These are phyloP conservation scores for Brachyalestes nurse DNA, from an alignment of 2,797 vertebrate genomes.

Conservation along the genomic window DNA sequence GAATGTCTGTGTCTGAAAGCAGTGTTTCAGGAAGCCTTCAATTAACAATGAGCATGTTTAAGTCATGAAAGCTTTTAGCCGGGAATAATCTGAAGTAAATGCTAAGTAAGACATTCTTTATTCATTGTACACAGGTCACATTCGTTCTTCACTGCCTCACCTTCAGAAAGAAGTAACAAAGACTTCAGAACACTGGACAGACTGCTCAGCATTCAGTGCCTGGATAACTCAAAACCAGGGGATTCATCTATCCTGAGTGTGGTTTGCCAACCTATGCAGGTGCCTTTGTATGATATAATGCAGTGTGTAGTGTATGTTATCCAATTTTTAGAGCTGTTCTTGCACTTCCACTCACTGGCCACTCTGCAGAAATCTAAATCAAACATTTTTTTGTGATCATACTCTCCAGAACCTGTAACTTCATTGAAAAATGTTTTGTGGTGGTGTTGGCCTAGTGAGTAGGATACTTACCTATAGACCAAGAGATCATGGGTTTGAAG, in stretches of 20 bases:
- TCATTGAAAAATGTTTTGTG: no score
- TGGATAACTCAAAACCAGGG: slow-evolving; percentile 83
- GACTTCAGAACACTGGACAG: slow-evolving; percentile 67
- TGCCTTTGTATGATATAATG: slow-evolving; percentile 56
- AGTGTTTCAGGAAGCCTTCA: background rate
- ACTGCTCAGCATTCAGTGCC: slow-evolving; percentile 63
- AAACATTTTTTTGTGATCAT: no score
- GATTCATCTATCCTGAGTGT: slow-evolving; percentile 82
- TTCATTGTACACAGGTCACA: slow-evolving; percentile 81
- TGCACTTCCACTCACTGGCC: no score
- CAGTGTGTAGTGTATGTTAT: background rate
- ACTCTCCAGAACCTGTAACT: no score
- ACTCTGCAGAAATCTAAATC: no score
- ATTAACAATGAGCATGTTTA: slow-evolving; percentile 4
- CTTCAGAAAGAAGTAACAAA: slow-evolving; percentile 66
- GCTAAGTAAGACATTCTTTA: background rate
- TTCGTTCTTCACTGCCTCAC: slow-evolving; percentile 85
- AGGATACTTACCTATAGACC: no score
- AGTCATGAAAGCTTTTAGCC: background rate
- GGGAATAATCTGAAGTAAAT: background rate
- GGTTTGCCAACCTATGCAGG: slow-evolving; percentile 93
- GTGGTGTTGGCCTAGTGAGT: no score
- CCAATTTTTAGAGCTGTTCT: no score
- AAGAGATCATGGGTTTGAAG: no score
- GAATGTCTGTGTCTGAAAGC: background rate